Evolutionary conservation across 1,140 invertebrate genomes (phyloP).

Genomic region (Mya arenaria): DNA sequence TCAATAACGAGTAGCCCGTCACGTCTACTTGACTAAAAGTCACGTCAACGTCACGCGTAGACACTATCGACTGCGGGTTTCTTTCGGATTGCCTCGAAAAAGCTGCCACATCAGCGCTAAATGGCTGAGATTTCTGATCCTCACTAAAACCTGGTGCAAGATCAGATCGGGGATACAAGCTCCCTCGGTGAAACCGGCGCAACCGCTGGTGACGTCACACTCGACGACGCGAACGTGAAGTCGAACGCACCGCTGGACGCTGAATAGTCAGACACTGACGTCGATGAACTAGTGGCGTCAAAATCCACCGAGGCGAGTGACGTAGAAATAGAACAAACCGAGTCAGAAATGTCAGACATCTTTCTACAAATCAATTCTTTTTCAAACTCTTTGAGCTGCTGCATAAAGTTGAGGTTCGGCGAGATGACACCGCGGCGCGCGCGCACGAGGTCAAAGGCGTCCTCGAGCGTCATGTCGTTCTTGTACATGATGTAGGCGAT

Average conservation of each 20-base stretch:
- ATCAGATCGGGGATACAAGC: slow-evolving; percentile 40
- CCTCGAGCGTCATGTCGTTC: slow-evolving; percentile 89
- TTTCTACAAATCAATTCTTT: slow-evolving; percentile 56
- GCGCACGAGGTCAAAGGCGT: slow-evolving; percentile 94
- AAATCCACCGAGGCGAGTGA: slow-evolving; percentile 57
- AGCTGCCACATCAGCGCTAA: too few species aligned
- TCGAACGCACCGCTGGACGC: slow-evolving; percentile 55
- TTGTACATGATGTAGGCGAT: slow-evolving; percentile 97
- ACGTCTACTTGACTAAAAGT: too few species aligned
- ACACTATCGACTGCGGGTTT: too few species aligned
- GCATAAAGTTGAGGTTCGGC: slow-evolving; percentile 88
- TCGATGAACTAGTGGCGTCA: slow-evolving; percentile 46
- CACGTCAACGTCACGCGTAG: too few species aligned
- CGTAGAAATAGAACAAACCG: slow-evolving; percentile 54
- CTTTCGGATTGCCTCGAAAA: too few species aligned
- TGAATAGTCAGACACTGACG: slow-evolving; percentile 37
- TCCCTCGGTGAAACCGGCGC: slow-evolving; percentile 59
- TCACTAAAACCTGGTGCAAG: too few species aligned
- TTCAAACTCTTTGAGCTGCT: slow-evolving; percentile 84
- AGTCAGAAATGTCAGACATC: slow-evolving; percentile 41
- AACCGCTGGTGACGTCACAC: slow-evolving; percentile 50
- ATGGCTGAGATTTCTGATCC: too few species aligned
- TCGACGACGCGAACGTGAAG: slow-evolving; percentile 54
- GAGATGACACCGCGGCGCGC: slow-evolving; percentile 93
- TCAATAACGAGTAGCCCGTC: too few species aligned